Base-by-base conservation (phyloP, 2,797 vertebrate species). In the Meriones psammophilus region DNA sequence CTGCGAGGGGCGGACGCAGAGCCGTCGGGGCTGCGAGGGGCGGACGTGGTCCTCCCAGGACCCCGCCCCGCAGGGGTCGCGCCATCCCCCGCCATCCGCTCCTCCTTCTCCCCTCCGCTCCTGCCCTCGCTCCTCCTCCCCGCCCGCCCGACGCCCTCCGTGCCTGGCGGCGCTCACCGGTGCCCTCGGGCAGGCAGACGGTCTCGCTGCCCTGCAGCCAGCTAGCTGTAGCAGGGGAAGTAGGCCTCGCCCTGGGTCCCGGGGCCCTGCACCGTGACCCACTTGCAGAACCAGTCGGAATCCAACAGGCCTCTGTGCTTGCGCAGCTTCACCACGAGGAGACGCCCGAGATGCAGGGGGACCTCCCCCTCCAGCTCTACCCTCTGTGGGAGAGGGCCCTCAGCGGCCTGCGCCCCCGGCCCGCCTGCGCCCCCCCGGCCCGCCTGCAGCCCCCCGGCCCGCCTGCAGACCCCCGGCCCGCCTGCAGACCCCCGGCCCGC, bases 11-110 rank as follows among this genome's bases (percentile, higher is more conserved):
- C 2, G 39, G 39, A 39, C 39, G 39, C 39, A 39, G 39, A 39
- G 39, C 98, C 97, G 87, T 98, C 98, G 98, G 98, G 81, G 92
- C 56, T 97, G 42, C 30, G 50, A 74, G 73, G 39, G 20, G n/a
- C 73, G 13, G 30, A 76, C 9, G 15, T 87, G 68, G 1, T 73
- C 68, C 68, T 73, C 68, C 28, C 10, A 12, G 10, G 30, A 26
- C 18, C 20, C 54, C 18, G 62, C 50, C 46, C 58, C 2, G 1
- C 46, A 4, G 0, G n/a, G 14, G 7, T 50, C 28, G 12, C 36
- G 42, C 68, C 8, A 1, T 22, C 50, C 8, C 18, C n/a, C 36
- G 28, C 33, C 22, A 17, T 33, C 50, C 20, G 15, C 20, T 12
- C 33, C 17, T n/a, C 50, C 50, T 50, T 50, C 4, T 33, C 33